These are phyloP conservation scores for Clivina fossor DNA, from an alignment of 2,888 invertebrate species.

Conservation along the genomic window DNA sequence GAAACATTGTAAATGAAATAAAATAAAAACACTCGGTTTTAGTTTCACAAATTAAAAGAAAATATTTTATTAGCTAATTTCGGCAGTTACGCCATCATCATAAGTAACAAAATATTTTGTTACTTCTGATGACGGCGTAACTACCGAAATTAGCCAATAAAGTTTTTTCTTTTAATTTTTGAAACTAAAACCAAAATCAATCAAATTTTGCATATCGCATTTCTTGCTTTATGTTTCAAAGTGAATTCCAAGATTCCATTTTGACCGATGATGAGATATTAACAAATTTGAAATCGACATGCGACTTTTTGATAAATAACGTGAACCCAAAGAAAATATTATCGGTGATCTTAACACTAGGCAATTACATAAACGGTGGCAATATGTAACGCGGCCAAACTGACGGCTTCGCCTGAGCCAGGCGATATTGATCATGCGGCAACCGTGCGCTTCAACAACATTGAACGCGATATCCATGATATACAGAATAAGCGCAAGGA, in stretches of 20 bases:
- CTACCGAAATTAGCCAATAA: too few relatives aligned
- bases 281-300: constrained; percentile 81
- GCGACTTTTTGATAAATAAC: constrained; percentile 78
- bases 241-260: constrained; percentile 85
- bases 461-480: constrained; percentile 67
- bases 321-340: constrained; percentile 79
- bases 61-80: too few relatives aligned
- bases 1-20: too few relatives aligned
- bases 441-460: constrained; percentile 85
- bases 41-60: too few relatives aligned
- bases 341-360: constrained; percentile 86
- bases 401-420: constrained; percentile 95
- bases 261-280: constrained; percentile 79
- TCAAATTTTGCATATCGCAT: constrained; percentile 87
- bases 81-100: too few relatives aligned
- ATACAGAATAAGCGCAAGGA: constrained; percentile 64
- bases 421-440: constrained; percentile 84
- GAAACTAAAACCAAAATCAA: too few relatives aligned
- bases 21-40: too few relatives aligned
- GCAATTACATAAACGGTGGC: constrained; percentile 98
- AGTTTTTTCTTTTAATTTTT: too few relatives aligned
- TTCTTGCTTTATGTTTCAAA: constrained; percentile 90
- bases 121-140: too few relatives aligned
- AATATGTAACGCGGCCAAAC: constrained; percentile 91
- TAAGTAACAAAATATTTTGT: too few relatives aligned